Conservation (phyloP, 2,113 vertebrate genomes). For the Sigmodon hispidus region DNA sequence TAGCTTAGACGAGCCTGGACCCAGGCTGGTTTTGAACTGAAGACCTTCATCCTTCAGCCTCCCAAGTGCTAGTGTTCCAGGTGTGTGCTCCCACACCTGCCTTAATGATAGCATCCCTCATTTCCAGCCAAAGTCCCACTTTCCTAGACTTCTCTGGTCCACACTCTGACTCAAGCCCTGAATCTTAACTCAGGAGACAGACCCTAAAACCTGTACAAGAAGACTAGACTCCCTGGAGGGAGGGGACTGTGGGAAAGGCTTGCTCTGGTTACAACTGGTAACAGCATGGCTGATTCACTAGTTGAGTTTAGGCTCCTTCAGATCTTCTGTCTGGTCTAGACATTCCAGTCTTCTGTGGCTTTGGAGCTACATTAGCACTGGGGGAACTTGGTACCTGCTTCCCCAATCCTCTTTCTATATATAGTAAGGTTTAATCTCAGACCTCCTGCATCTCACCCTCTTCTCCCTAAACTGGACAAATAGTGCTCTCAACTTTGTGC, state of each 20-base stretch:
- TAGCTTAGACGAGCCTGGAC: not conserved
- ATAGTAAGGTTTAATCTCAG: not conserved
- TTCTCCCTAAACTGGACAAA: not conserved
- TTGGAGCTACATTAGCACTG: not conserved
- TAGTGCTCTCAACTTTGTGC: not conserved
- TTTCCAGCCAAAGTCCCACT: not conserved
- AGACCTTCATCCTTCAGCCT: not conserved
- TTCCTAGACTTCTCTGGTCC: not conserved
- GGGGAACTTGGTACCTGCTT: not conserved
- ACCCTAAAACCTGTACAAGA: not conserved
- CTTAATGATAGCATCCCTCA: not conserved
- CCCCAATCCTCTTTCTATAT: not conserved
- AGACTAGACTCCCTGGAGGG: not conserved
- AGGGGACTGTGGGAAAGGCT: not conserved
- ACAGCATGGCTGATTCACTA: not conserved
- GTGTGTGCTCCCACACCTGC: not conserved
- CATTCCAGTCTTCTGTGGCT: not conserved
- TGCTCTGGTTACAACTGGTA: not conserved
- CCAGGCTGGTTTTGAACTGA: not conserved
- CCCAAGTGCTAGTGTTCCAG: not conserved
- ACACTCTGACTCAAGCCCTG: not conserved
- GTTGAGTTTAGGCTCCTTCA: not conserved
- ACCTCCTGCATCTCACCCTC: not conserved
- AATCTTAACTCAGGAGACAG: rapidly evolving
- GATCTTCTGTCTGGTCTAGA: not conserved